Evolutionary conservation across 2,113 vertebrate species (phyloP).

Genomic region (Parus major): DNA sequence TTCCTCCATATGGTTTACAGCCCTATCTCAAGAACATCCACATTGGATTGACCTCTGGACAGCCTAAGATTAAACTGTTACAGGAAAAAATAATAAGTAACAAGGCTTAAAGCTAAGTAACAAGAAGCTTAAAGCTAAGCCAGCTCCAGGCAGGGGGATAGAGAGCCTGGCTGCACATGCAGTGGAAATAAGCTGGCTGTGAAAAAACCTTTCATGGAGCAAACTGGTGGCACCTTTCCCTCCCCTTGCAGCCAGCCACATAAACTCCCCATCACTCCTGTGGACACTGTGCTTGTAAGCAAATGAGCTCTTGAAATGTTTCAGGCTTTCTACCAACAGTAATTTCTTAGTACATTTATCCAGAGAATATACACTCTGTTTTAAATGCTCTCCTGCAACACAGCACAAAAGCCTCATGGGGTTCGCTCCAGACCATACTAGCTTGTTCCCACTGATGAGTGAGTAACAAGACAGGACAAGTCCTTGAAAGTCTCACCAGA

Average conservation of each 20-base stretch:
- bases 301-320: neutral
- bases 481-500: neutral
- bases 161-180: neutral
- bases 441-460: neutral
- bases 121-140: neutral
- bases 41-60: neutral
- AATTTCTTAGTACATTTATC: neutral
- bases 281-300: accelerated
- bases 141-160: neutral
- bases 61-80: constrained; percentile 7
- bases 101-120: neutral
- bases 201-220: neutral
- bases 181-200: neutral
- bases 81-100: neutral
- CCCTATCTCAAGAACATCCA: constrained; percentile 6
- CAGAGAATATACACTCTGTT: neutral
- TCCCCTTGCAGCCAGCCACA: neutral
- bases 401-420: neutral
- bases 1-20: neutral
- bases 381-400: neutral
- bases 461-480: neutral
- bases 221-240: neutral
- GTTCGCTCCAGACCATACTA: neutral
- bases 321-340: neutral
- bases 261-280: neutral